Conservation (phyloP, 2,113 vertebrate species). For the Mobula hypostoma region DNA sequence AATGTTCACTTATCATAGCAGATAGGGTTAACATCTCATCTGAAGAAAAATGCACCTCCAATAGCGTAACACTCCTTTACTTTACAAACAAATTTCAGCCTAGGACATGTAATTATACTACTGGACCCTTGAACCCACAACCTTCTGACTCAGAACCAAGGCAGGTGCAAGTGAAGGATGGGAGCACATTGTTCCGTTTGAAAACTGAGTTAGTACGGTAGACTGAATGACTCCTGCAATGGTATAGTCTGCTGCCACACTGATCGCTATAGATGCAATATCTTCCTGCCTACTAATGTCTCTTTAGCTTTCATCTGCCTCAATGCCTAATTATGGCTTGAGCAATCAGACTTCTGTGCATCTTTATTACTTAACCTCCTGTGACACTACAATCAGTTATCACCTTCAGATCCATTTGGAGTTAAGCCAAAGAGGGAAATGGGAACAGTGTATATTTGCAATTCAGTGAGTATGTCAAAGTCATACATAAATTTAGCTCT, state of each 20-base stretch:
- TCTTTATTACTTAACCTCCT: not conserved
- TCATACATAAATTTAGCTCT: not conserved
- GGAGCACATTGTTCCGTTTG: not conserved
- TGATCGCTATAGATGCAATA: not conserved
- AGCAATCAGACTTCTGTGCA: not conserved
- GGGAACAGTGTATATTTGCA: not conserved
- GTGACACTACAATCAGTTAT: not conserved
- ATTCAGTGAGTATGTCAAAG: constrained; percentile 24
- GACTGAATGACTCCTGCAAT: not conserved
- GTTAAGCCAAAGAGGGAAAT: not conserved
- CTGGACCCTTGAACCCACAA: not conserved
- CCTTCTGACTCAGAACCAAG: not conserved
- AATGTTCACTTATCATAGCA: no score
- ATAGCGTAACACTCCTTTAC: not conserved
- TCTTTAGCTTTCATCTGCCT: not conserved
- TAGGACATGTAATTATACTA: no score
- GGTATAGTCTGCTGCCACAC: not conserved
- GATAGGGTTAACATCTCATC: not conserved
- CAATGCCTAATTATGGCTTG: not conserved
- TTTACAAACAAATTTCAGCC: not conserved
- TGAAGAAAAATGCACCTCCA: not conserved
- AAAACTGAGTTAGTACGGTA: no score
- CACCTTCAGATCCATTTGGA: not conserved
- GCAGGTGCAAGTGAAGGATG: not conserved
- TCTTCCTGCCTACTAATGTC: not conserved